These are phyloP conservation scores for Scelioninae gen. 2 DNA, from an alignment of 2,888 invertebrate species.

Conservation along the genomic window DNA sequence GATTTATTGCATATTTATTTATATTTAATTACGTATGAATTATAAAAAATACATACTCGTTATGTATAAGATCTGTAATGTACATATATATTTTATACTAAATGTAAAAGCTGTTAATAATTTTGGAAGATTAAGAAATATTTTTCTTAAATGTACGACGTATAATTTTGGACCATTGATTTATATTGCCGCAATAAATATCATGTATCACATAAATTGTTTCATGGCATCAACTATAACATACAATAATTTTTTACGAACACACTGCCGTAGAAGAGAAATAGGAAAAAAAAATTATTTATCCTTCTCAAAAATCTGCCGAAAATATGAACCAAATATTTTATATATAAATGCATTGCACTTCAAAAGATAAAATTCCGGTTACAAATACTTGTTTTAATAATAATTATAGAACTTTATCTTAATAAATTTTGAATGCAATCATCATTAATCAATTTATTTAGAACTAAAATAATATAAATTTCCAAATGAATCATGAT, in stretches of 20 bases:
- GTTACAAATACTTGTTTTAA: too few species aligned
- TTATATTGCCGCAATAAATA: slow-evolving; percentile 21
- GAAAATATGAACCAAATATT: background rate
- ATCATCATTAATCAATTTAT: too few species aligned
- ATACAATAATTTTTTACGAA: slow-evolving; percentile 23
- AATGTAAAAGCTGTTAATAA: background rate
- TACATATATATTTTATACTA: background rate
- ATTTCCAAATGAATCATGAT: too few species aligned
- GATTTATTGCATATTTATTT: too few species aligned
- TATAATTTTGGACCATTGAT: slow-evolving; percentile 16
- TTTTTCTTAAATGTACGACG: background rate
- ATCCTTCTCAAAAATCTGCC: background rate
- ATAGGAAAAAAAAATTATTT: background rate
- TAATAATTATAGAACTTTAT: too few species aligned
- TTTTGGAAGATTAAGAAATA: background rate
- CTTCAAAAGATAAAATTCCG: too few species aligned
- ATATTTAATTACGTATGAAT: too few species aligned
- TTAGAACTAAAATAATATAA: too few species aligned
- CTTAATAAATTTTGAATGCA: too few species aligned
- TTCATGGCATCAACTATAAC: slow-evolving; percentile 23
- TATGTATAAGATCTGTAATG: too few species aligned
- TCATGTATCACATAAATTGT: slow-evolving; percentile 24
- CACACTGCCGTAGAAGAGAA: slow-evolving; percentile 2
- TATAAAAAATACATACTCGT: too few species aligned
- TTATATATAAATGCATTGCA: too few species aligned